These are phyloP conservation scores for Caenorhabditis briggsae DNA, from an alignment of 1,140 invertebrate genomes.

Conservation along the genomic window DNA sequence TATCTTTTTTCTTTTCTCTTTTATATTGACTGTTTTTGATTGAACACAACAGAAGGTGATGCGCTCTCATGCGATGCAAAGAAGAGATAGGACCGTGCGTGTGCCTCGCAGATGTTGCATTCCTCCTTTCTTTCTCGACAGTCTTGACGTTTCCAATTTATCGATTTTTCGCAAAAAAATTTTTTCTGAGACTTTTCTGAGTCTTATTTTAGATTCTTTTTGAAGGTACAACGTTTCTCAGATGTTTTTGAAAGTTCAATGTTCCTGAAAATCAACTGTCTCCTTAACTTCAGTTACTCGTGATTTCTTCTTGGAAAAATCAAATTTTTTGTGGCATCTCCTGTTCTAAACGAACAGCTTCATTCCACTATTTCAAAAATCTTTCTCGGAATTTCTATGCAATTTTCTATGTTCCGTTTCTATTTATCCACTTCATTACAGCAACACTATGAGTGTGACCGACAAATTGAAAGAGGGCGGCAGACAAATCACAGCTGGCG, in stretches of 20 bases:
- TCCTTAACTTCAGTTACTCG: too few relatives aligned
- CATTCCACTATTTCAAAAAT: background rate
- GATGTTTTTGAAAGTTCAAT: too few relatives aligned
- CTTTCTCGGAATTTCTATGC: background rate
- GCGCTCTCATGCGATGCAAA: background rate
- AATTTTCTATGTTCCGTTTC: background rate
- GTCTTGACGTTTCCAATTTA: background rate
- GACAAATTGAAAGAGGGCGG: constrained; percentile 80
- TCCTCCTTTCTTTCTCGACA: background rate
- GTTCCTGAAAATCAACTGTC: too few relatives aligned
- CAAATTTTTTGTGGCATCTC: too few relatives aligned
- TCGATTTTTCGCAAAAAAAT: background rate
- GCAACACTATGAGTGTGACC: constrained; percentile 62
- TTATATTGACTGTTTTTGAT: constrained; percentile 29
- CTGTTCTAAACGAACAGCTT: too few relatives aligned
- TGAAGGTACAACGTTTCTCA: too few relatives aligned
- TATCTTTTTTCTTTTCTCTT: constrained; percentile 15
- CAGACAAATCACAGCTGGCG: constrained; percentile 89
- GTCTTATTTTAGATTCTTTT: background rate
- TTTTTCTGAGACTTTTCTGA: background rate
- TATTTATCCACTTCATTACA: constrained; percentile 6
- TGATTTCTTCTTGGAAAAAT: too few relatives aligned
- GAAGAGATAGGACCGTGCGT: constrained; percentile 29
- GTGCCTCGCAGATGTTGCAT: background rate
- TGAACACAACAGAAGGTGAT: background rate